A percentile compares a stretch with the other conserved stretches of the same genome.
Evolutionary conservation across 2,797 vertebrate species (phyloP).

Genomic region (Novumbra hubbsi): DNA sequence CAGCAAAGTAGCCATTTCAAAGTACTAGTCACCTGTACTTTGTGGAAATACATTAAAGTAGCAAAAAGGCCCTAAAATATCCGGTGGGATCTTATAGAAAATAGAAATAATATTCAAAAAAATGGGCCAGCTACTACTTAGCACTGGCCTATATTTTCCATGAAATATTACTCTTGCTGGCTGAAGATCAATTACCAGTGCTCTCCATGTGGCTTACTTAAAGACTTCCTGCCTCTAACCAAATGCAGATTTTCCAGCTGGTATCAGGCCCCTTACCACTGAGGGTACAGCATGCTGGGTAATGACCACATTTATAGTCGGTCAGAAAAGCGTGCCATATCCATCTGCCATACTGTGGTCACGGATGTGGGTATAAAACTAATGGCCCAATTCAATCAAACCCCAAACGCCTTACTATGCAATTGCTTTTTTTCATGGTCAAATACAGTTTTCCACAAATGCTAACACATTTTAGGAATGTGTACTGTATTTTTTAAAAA

Average conservation of each 20-base stretch:
- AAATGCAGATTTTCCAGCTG: slow-evolving; percentile 1
- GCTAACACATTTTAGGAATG: too few relatives aligned
- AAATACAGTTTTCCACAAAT: too few relatives aligned
- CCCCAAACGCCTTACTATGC: too few relatives aligned
- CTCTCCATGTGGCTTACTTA: neutral
- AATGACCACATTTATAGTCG: neutral
- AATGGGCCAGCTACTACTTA: neutral
- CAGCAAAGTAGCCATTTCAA: neutral
- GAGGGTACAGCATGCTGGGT: neutral
- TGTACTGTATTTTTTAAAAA: too few relatives aligned
- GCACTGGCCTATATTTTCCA: slow-evolving; percentile 4
- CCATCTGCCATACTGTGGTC: slow-evolving; percentile 3
- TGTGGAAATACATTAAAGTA: neutral
- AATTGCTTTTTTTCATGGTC: too few relatives aligned
- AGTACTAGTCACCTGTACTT: neutral
- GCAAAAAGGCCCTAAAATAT: neutral
- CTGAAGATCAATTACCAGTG: neutral
- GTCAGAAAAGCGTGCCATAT: neutral
- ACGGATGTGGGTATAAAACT: neutral
- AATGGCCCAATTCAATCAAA: too few relatives aligned
- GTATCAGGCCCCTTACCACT: neutral
- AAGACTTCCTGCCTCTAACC: neutral
- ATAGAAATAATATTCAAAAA: neutral
- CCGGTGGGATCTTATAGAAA: neutral
- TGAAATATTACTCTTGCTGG: slow-evolving; percentile 5